These are phyloP conservation scores for Apolygus lucorum DNA, from an alignment of 1,140 invertebrate genomes.

Conservation along the genomic window DNA sequence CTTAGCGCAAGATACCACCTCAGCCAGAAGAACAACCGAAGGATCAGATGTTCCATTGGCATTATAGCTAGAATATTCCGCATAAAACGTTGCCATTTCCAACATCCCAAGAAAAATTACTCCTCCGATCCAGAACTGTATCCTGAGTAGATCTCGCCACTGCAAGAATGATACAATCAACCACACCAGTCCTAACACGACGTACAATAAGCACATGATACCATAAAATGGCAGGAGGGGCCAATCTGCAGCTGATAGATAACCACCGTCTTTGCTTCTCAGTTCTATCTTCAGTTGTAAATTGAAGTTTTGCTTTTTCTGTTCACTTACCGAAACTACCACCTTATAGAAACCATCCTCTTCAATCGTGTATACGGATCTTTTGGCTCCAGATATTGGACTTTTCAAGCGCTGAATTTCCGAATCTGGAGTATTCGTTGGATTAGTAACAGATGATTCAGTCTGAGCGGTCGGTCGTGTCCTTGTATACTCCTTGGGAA, in stretches of 20 bases:
- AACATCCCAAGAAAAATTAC: constrained; percentile 80
- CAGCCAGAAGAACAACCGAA: constrained; percentile 66
- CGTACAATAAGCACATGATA: constrained; percentile 82
- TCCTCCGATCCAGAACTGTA: constrained; percentile 91
- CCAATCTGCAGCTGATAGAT: constrained; percentile 65
- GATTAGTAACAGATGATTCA: not conserved
- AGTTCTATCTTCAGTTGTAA: constrained; percentile 54
- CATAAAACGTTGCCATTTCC: constrained; percentile 81
- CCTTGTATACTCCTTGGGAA: not conserved
- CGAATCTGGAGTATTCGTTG: not conserved
- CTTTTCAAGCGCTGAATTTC: not conserved
- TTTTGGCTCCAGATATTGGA: constrained; percentile 28
- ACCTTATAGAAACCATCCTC: constrained; percentile 50
- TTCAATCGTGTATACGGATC: constrained; percentile 40
- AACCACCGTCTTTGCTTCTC: constrained; percentile 56
- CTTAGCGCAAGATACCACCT: constrained; percentile 82
- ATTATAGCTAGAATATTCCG: constrained; percentile 74
- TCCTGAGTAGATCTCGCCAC: constrained; percentile 83
- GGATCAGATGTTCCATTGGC: constrained; percentile 54
- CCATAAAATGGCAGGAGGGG: constrained; percentile 76
- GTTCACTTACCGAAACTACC: constrained; percentile 37
- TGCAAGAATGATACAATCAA: constrained; percentile 70
- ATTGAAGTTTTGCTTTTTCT: constrained; percentile 37
- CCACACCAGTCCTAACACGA: constrained; percentile 74
- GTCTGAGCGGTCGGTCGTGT: not conserved